Percentiles rank a stretch among this genome's conserved stretches.
Conservation (phyloP, 2,797 vertebrate species). For the Argyrosomus regius region DNA sequence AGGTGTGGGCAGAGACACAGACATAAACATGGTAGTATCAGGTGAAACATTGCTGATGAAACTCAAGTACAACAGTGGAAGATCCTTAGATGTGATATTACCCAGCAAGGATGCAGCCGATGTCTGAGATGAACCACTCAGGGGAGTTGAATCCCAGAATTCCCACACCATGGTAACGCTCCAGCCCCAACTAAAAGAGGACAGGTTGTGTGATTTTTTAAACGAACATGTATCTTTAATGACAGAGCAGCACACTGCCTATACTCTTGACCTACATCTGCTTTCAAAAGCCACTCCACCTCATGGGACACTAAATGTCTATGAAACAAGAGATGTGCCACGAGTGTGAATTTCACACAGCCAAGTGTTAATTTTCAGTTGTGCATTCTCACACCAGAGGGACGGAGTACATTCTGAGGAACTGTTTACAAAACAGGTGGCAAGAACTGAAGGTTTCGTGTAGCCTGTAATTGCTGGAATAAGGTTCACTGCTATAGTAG, state of each 20-base stretch:
- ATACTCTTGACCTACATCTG: conserved; percentile 63
- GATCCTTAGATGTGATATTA: conserved; percentile 53
- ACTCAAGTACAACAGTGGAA: not conserved
- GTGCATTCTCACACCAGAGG: conserved; percentile 24
- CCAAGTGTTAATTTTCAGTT: conserved; percentile 65
- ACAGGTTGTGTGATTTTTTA: not conserved
- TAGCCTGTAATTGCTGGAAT: not conserved
- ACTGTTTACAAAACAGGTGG: conserved; percentile 7
- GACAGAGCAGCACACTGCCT: conserved; percentile 10
- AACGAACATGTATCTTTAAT: conserved; percentile 47
- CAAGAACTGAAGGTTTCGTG: not conserved
- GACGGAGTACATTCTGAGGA: not conserved
- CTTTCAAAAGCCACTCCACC: conserved; percentile 17
- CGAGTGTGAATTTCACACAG: conserved; percentile 68
- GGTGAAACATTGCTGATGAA: not conserved
- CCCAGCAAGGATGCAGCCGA: conserved; percentile 87
- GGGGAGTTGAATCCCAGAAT: conserved; percentile 88
- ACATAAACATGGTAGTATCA: conserved; percentile 15
- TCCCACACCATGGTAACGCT: conserved; percentile 86
- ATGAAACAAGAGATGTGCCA: conserved; percentile 69
- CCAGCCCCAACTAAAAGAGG: conserved; percentile 82
- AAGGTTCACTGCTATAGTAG: not conserved
- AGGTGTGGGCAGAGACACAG: conserved; percentile 11
- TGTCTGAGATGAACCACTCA: conserved; percentile 87
- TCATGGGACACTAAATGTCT: conserved; percentile 6